Base-by-base conservation (phyloP, 2,888 invertebrate species). In the Brachyopa scutellaris region DNA sequence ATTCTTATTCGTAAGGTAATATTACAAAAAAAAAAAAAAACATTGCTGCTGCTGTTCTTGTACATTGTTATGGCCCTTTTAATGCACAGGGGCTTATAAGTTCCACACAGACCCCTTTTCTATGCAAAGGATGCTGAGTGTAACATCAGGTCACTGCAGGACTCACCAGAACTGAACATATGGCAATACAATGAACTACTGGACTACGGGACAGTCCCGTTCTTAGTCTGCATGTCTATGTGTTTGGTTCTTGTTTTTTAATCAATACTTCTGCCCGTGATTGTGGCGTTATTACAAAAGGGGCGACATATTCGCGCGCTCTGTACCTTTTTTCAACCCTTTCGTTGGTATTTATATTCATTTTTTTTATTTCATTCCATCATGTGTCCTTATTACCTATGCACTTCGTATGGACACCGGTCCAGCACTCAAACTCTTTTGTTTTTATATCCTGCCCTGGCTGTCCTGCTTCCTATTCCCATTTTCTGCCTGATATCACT, bases 381-480 rank as follows among this genome's bases (percentile, higher is more conserved):
- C 82, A 64, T 64, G 64, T 82, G 82, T 77, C 77, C 82, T 82
- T 77, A 82, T 82, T 77, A 77, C 82, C 82, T 77, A 77, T 82
- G 73, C 79, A 73, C 47, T 74, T 74, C 73, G 67, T 47, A 79
- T 73, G 82, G 82, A 70, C 82, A 82, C 70, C 70, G 70, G 76
- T 69, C 70, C 64, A 23, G 72, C 33, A 29, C 31, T 59, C 49
- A 15, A 29, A 45, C 47, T 45, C 26, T 59, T 26, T 69, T 64
- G 62, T 74, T 64, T 76, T 82, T 82, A 72, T 76, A 70, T 82
- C 66, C 59, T 77, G 70, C 19, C 66, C 66, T 74, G 45, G 42
- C 64, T 66, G 69, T 61, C 15, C 59, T 51, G 61, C 55, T 82
- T 77, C 70, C 70, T 76, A 77, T 77, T 70, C 82, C 70, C 82